These are phyloP conservation scores for Scarus forsteni DNA, from an alignment of 2,797 vertebrate genomes.

Conservation along the genomic window DNA sequence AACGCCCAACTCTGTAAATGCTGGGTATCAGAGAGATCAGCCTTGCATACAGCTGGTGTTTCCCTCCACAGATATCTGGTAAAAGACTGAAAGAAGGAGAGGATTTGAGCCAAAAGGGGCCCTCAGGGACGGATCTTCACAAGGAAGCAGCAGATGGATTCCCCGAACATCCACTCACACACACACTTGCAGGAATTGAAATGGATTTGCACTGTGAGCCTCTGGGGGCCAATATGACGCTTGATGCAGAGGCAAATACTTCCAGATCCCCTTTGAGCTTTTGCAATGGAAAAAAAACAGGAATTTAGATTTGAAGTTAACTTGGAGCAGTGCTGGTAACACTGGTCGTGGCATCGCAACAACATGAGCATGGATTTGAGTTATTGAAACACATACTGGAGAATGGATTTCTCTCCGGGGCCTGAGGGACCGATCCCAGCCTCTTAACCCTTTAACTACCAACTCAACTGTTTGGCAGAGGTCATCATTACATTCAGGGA, in stretches of 20 bases:
- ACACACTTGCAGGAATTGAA: constrained; percentile 17
- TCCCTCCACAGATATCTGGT: constrained; percentile 7
- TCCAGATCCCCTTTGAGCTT: constrained; percentile 49
- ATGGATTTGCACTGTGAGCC: constrained; percentile 40
- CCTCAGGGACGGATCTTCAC: constrained; percentile 47
- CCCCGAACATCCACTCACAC: constrained; percentile 7
- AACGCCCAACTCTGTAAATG: not conserved
- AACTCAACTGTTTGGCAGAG: too few relatives aligned
- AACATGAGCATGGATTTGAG: constrained; percentile 17
- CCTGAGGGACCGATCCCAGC: constrained; percentile 39
- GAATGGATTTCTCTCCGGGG: constrained; percentile 32
- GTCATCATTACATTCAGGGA: too few relatives aligned
- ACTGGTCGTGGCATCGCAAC: constrained; percentile 2
- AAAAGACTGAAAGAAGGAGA: constrained; percentile 12
- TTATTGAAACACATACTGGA: not conserved
- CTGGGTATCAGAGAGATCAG: not conserved
- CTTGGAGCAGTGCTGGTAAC: constrained; percentile 25
- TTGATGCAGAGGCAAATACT: constrained; percentile 51
- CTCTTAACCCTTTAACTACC: too few relatives aligned
- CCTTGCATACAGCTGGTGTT: not conserved
- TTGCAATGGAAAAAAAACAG: constrained; percentile 3
- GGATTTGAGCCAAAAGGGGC: constrained; percentile 35
- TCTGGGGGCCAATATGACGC: constrained; percentile 48
- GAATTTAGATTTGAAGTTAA: constrained; percentile 16
- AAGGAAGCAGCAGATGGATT: constrained; percentile 46